Percentiles rank a stretch among this genome's conserved stretches.
Evolutionary conservation across 2,888 invertebrate species (phyloP).

Genomic region (Heliothis peltigera): DNA sequence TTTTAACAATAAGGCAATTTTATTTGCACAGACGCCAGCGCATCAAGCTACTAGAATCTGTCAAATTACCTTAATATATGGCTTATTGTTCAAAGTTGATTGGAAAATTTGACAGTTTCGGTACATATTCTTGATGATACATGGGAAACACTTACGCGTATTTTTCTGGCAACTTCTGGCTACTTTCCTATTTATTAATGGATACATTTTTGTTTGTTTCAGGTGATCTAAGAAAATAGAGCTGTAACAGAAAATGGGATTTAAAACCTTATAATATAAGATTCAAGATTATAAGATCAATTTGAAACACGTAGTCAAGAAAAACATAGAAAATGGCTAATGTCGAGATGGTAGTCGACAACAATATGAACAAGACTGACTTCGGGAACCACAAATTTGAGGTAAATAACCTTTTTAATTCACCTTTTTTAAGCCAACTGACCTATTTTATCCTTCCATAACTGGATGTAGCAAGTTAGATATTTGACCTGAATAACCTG

Average conservation of each 20-base stretch:
- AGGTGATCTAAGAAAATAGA: constrained; percentile 27
- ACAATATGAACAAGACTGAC: constrained; percentile 82
- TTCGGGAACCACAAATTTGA: constrained; percentile 68
- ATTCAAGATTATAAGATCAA: too few species aligned
- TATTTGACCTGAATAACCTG: too few species aligned
- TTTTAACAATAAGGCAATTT: too few species aligned
- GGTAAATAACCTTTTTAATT: constrained; percentile 61
- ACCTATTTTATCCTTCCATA: neutral
- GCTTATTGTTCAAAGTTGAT: too few species aligned
- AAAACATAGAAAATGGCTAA: constrained; percentile 69
- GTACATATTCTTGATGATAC: too few species aligned
- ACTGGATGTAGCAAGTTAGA: neutral
- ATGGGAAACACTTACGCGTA: too few species aligned
- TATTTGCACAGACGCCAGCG: too few species aligned
- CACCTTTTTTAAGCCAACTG: neutral
- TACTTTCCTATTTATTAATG: neutral
- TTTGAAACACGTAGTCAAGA: neutral
- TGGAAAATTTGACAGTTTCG: too few species aligned
- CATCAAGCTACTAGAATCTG: too few species aligned
- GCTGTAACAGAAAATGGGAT: constrained; percentile 38
- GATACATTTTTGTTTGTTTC: constrained; percentile 39
- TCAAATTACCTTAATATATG: too few species aligned
- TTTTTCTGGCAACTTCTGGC: too few species aligned
- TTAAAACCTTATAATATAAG: constrained; percentile 20
- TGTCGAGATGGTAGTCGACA: constrained; percentile 73